Conservation (phyloP, 2,797 vertebrate genomes). For the Acomys russatus region DNA sequence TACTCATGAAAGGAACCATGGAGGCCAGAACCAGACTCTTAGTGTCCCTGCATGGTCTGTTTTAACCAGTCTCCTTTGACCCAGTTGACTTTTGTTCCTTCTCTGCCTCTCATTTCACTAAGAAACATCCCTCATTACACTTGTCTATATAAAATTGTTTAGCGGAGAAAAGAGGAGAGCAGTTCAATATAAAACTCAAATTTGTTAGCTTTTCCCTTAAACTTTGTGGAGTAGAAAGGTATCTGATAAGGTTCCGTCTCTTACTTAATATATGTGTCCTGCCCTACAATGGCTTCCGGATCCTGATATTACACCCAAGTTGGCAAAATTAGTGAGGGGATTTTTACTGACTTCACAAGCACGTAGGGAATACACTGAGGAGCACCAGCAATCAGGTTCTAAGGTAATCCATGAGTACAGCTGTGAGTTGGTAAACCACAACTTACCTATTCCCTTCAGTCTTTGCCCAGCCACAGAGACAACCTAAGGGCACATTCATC, state of each 20-base stretch:
- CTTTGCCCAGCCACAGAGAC: not conserved
- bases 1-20: not conserved
- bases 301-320: not conserved
- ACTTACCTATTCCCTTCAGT: not conserved
- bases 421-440: not conserved
- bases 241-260: not conserved
- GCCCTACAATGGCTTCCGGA: not conserved
- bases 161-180: slow-evolving; percentile 1
- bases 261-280: not conserved
- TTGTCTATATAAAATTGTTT: not conserved
- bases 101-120: not conserved
- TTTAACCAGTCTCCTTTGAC: not conserved
- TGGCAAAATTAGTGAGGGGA: not conserved
- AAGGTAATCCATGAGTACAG: not conserved
- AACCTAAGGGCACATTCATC: slow-evolving; percentile 42
- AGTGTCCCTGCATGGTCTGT: not conserved
- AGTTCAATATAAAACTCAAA: not conserved
- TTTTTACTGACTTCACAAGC: not conserved
- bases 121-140: not conserved
- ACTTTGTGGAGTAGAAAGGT: not conserved
- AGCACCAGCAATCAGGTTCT: not conserved
- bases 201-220: not conserved
- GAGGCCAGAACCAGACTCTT: not conserved
- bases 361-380: not conserved
- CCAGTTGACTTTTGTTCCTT: slow-evolving; percentile 17